Conservation (phyloP, 2,888 invertebrate genomes). For the Ramazzottius varieornatus region DNA sequence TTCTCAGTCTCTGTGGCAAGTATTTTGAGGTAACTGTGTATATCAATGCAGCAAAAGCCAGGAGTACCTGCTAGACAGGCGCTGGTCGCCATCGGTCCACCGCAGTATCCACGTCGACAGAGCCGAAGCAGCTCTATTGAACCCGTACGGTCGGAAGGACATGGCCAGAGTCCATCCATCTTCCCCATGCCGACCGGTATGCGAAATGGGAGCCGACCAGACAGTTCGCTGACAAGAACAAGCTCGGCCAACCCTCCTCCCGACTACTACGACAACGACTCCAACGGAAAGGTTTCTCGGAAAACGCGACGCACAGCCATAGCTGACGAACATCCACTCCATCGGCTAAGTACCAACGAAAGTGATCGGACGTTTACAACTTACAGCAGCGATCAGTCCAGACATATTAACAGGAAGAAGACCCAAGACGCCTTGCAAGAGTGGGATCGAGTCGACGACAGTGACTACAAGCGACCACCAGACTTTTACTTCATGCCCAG, state of each 20-base stretch:
- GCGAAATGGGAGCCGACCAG: background rate
- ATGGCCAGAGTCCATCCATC: background rate
- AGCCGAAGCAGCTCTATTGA: background rate
- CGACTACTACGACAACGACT: background rate
- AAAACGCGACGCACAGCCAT: background rate
- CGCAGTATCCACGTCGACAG: background rate
- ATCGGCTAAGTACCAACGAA: background rate
- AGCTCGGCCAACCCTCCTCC: background rate
- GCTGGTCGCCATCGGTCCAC: background rate
- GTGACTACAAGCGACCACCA: background rate
- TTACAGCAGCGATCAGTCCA: background rate
- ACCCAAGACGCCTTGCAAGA: background rate
- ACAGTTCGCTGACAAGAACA: background rate
- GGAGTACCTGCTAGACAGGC: background rate
- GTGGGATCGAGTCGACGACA: background rate
- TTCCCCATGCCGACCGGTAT: background rate
- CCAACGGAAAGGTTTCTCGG: background rate
- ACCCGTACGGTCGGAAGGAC: background rate
- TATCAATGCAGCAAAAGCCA: background rate
- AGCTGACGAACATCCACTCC: background rate
- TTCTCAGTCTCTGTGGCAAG: too few species aligned
- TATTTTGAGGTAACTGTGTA: too few species aligned
- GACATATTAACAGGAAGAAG: background rate
- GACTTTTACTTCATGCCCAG: conserved; percentile 1
- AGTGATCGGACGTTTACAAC: background rate